Conservation (phyloP, 64 coral and sea anemone species). For the Montipora efflorescens region DNA sequence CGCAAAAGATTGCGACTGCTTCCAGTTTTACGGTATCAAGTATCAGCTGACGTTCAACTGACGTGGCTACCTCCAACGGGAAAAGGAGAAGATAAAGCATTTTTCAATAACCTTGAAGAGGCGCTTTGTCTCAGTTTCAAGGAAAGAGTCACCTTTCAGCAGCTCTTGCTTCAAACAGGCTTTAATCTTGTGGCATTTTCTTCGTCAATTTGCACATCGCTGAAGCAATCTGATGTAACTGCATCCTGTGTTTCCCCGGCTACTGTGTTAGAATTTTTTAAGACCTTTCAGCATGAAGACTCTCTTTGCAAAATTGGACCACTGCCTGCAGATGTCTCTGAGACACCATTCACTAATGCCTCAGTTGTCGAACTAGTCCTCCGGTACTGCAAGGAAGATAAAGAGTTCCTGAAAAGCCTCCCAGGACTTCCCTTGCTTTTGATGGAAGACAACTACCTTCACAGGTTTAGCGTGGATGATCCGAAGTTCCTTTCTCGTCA, state of each 20-base stretch:
- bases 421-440: constrained; percentile 83
- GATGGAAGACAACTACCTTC: constrained; percentile 66
- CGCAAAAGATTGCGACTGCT: constrained; percentile 52
- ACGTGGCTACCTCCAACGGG: constrained; percentile 66
- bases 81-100: constrained; percentile 45
- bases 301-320: constrained; percentile 33
- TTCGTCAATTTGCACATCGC: neutral
- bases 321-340: constrained; percentile 18
- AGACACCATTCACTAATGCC: constrained; percentile 41
- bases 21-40: constrained; percentile 48
- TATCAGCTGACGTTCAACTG: neutral
- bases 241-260: constrained; percentile 11
- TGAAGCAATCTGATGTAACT: neutral
- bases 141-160: too few relatives aligned
- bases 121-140: too few relatives aligned
- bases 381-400: constrained; percentile 68
- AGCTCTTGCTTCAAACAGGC: constrained; percentile 45
- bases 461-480: neutral
- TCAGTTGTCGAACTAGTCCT: constrained; percentile 17
- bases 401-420: constrained; percentile 45
- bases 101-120: too few relatives aligned
- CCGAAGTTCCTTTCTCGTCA: constrained; percentile 63
- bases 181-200: constrained; percentile 65
- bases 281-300: neutral
- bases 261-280: constrained; percentile 62